Conservation (phyloP, 2,113 vertebrate genomes). For the Ciconia stormi region DNA sequence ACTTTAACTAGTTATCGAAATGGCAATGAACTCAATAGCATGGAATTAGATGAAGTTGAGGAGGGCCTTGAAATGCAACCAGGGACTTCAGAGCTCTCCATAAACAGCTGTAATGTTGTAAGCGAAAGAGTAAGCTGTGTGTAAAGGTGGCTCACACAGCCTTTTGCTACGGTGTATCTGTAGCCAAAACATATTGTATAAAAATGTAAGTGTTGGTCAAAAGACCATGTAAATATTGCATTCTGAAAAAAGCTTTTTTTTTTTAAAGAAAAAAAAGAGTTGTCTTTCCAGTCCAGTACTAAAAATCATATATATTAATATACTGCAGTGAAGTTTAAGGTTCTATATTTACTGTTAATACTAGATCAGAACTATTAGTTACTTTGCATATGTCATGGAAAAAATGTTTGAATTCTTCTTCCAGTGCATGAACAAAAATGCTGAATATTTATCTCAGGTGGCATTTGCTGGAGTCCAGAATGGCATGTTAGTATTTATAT, state of each 20-base stretch:
- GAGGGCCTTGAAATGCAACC: constrained; percentile 81
- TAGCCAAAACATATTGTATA: constrained; percentile 40
- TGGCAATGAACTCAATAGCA: constrained; percentile 71
- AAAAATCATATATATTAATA: constrained; percentile 68
- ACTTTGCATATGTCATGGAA: constrained; percentile 75
- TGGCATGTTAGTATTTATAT: constrained; percentile 65
- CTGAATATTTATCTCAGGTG: constrained; percentile 77
- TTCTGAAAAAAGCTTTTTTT: constrained; percentile 63
- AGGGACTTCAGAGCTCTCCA: constrained; percentile 82
- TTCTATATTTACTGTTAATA: constrained; percentile 76
- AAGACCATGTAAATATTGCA: constrained; percentile 75
- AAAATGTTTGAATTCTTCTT: constrained; percentile 68
- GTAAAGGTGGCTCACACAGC: constrained; percentile 63
- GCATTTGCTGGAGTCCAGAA: constrained; percentile 76
- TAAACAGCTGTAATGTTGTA: constrained; percentile 83
- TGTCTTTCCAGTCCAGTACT: constrained; percentile 75
- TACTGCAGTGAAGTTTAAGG: constrained; percentile 67
- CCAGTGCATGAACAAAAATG: constrained; percentile 71
- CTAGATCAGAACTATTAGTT: constrained; percentile 68
- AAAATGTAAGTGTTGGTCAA: constrained; percentile 56
- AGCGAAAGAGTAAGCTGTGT: constrained; percentile 91
- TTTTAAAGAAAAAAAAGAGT: constrained; percentile 32
- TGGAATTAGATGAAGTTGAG: constrained; percentile 74
- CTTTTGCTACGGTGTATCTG: constrained; percentile 6
- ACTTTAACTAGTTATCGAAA: constrained; percentile 85